phyloP scores from a whole-genome alignment of 1,140 invertebrate species.

The Brachionus manjavacas region DNA sequence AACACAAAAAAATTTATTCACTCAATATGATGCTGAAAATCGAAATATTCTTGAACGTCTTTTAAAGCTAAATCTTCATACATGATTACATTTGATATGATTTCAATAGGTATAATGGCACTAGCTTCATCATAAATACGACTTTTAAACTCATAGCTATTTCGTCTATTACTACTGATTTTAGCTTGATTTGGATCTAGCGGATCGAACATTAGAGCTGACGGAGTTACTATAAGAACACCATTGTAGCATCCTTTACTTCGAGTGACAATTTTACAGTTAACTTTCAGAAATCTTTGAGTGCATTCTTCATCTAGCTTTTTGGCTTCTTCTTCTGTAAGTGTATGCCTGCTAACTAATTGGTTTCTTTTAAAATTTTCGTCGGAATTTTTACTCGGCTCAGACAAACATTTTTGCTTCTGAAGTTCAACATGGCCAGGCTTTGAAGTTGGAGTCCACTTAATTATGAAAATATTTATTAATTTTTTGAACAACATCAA shows the following conservation, averaged over 20 bases:
- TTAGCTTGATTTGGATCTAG: background rate
- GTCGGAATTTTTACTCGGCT: background rate
- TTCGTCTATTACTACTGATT: background rate
- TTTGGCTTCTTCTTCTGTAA: constrained; percentile 45
- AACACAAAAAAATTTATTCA: background rate
- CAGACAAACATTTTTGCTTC: constrained; percentile 40
- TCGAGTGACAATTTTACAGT: constrained; percentile 39
- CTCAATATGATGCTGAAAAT: constrained; percentile 38
- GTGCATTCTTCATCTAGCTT: constrained; percentile 50
- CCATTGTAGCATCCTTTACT: constrained; percentile 63
- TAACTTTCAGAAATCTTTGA: constrained; percentile 53
- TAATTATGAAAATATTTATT: background rate
- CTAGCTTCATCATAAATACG: constrained; percentile 33
- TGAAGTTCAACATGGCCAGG: constrained; percentile 34
- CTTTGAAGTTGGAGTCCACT: constrained; percentile 21
- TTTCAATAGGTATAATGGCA: constrained; percentile 35
- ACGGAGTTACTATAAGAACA: constrained; percentile 90
- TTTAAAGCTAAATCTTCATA: constrained; percentile 41
- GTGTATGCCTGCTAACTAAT: constrained; percentile 23
- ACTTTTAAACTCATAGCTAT: background rate
- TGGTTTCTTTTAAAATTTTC: background rate
- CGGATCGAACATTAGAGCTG: constrained; percentile 86
- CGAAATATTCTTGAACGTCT: constrained; percentile 41
- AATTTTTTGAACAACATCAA: too few species aligned
- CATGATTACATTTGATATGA: constrained; percentile 42